These are phyloP conservation scores for Hippopotamyrus pictus DNA, from an alignment of 2,797 vertebrate species.

Conservation along the genomic window DNA sequence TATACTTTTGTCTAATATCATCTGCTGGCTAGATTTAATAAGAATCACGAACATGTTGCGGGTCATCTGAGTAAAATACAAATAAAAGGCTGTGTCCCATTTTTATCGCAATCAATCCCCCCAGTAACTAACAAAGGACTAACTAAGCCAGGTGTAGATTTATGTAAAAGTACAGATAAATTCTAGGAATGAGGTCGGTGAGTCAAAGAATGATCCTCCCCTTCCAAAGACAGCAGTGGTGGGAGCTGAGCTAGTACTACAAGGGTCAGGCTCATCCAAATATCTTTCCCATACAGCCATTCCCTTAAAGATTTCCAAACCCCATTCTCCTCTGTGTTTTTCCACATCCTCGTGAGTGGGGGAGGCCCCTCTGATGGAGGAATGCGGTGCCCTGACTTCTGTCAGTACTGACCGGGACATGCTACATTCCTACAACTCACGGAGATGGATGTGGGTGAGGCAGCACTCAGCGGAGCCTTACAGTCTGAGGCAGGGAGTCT, in stretches of 20 bases:
- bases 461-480: not conserved
- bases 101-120: not conserved
- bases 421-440: not conserved
- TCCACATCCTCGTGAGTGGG: not conserved
- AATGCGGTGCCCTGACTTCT: not conserved
- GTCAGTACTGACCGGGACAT: not conserved
- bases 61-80: not conserved
- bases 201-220: not conserved
- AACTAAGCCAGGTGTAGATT: not conserved
- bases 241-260: not conserved
- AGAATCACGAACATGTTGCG: not conserved
- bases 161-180: not conserved
- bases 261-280: not conserved
- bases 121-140: not conserved
- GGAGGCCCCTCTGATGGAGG: not conserved
- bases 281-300: not conserved
- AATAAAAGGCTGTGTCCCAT: not conserved
- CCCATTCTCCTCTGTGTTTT: not conserved
- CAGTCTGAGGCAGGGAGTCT: not conserved
- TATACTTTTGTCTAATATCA: not conserved
- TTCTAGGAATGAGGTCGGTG: not conserved
- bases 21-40: not conserved
- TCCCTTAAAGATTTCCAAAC: conserved; percentile 3
- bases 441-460: not conserved
- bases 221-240: not conserved